Evolutionary conservation across 2,888 invertebrate genomes (phyloP), one percentile per base, ranked within the genome.

Genomic region (Odontocolon sp.): DNA sequence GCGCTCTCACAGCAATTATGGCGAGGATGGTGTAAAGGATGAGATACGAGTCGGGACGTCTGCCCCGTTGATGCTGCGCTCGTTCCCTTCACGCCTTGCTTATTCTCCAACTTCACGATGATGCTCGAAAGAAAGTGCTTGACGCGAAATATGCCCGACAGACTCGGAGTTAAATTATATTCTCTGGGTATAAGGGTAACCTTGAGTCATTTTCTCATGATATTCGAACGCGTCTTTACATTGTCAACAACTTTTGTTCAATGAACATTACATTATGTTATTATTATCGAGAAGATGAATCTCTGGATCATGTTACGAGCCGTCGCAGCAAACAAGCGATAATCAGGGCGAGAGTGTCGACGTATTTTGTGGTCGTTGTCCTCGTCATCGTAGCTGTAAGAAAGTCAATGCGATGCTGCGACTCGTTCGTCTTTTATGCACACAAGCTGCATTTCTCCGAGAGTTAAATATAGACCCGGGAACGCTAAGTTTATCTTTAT

Each of bases 401-500:
- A 64, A 64, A 75, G 74, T 75, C 69, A 69, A 75, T n/a, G n/a
- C 74, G 74, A 75, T 69, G 38, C 5, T 2, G 2, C 42, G 18
- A 42, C 3, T 14, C 42, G 5, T 11, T 14, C 18, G 8, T 42
- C 3, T 18, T 36, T 9, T 11, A 50, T 33, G 28, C 38, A 28
- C 59, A 36, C 66, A 31, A 52, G 73, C 56, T 63, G 63, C 64
- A 69, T 70, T 76, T 74, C 47, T 63, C 57, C 69, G 38, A 52
- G 69, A 75, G 81, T 84, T 85, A 86, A 86, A 86, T 86, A 86
- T 86, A 86, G 85, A 83, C 79, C 73, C 79, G 80, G 50, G 47
- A 75, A 81, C 80, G 83, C 84, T 83, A 81, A 86, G 83, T 86
- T 86, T 83, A 85, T 86, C 86, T 85, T 85, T 85, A 86, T 86